Evolutionary conservation across 2,888 invertebrate species (phyloP).

Genomic region (Acleris sparsana): DNA sequence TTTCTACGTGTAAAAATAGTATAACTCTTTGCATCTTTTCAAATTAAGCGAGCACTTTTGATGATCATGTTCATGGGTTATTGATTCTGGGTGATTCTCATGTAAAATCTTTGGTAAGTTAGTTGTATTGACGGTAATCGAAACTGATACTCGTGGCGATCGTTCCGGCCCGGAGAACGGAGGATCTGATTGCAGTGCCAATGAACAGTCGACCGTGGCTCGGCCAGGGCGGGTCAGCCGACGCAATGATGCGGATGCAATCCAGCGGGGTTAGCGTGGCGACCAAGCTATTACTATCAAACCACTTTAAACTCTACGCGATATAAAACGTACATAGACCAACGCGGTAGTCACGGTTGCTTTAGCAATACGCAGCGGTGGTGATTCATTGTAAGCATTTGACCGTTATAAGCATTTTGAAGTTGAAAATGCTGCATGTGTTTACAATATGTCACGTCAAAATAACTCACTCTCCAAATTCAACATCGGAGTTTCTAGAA

Average conservation of each 20-base stretch:
- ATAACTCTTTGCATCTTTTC: background rate
- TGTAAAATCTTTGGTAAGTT: constrained; percentile 43
- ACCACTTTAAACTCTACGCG: constrained; percentile 8
- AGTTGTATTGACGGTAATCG: constrained; percentile 43
- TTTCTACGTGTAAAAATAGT: background rate
- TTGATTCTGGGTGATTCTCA: constrained; percentile 45
- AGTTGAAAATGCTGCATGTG: background rate
- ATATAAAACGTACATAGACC: constrained; percentile 39
- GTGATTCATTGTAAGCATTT: constrained; percentile 48
- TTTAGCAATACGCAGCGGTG: constrained; percentile 36
- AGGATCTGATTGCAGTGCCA: constrained; percentile 65
- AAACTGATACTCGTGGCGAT: constrained; percentile 70
- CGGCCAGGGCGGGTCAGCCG: constrained; percentile 49
- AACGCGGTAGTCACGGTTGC: constrained; percentile 51
- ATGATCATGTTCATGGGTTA: constrained; percentile 34
- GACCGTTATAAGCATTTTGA: too few relatives aligned
- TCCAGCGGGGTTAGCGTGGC: constrained; percentile 40
- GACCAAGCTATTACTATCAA: constrained; percentile 9
- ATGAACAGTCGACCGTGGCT: constrained; percentile 42
- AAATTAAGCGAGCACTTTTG: background rate
- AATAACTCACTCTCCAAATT: constrained; percentile 4
- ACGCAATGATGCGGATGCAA: constrained; percentile 61
- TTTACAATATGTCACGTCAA: constrained; percentile 15
- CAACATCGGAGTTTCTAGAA: constrained; percentile 14
- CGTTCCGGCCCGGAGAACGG: constrained; percentile 56